Base-by-base conservation (phyloP, 1,140 invertebrate genomes). In the Drusus annulatus region DNA sequence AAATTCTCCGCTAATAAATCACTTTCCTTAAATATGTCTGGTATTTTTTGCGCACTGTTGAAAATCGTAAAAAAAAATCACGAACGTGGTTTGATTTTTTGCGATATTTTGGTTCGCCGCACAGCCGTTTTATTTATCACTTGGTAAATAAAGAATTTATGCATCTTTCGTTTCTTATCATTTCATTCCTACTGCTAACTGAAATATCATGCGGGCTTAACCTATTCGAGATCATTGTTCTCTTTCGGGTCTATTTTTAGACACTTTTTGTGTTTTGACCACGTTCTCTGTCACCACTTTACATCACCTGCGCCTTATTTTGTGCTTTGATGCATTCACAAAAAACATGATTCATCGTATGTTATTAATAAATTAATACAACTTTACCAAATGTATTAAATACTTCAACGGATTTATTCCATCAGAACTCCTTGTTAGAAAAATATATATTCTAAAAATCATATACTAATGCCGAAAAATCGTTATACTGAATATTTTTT, bases 231-330 rank as follows among this genome's bases (percentile, higher is more conserved):
- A 54, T 69, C 76, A 78, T 56, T 78, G 63, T 78, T 69, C 71
- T 51, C 28, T 65, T n/a, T 78, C 62, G 17, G 15, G 25, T 80
- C 79, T 76, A 75, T 80, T 80, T 80, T 80, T 80, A 80, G 73
- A 74, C 15, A 23, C 52, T 45, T 54, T 58, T 52, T 62, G 31
- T 71, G 68, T 56, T 74, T 56, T 23, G 45, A 74, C 50, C 71
- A 56, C 54, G 71, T 56, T 71, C 51, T 3, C 51, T 3, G 17
- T 13, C 68, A 7, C 13, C 36, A 45, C 36, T 13, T 45, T 45
- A 71, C 8, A 19, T 52, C 8, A 71, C 50, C 19, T 71, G 68
- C 31, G 68, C 23, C 36, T 50, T 51, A 45, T 71, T 45, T 19
- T 50, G n/a, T 71, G n/a, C 23, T 19, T 58, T 0, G 3, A 28